Evolutionary conservation across 1,140 invertebrate genomes (phyloP).

Genomic region (Cotesia chilonis): DNA sequence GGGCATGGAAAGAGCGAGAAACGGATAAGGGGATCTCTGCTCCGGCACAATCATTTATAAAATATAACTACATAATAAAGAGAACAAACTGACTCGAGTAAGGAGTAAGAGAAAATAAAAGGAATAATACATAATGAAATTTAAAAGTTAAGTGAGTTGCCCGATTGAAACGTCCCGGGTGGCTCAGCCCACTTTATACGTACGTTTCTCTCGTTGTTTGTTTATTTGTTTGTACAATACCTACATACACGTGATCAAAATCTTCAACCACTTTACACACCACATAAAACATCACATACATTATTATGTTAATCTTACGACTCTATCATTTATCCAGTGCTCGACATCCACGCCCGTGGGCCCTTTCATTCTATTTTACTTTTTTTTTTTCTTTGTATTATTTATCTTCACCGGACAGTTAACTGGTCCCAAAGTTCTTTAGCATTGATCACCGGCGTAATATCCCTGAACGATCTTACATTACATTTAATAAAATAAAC

Average conservation of each 20-base stretch:
- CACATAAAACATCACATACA: constrained; percentile 31
- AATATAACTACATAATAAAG: neutral
- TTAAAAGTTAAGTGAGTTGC: constrained; percentile 3
- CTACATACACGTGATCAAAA: constrained; percentile 20
- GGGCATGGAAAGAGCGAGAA: constrained; percentile 16
- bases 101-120: neutral
- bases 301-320: constrained; percentile 48
- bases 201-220: neutral
- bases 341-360: constrained; percentile 33
- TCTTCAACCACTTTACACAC: neutral
- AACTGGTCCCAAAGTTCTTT: constrained; percentile 33
- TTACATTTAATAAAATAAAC: constrained; percentile 30
- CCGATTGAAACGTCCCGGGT: constrained; percentile 23
- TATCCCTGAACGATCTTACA: constrained; percentile 45
- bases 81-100: constrained; percentile 12
- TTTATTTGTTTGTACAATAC: neutral
- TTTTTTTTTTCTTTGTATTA: no score
- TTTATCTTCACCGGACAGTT: constrained; percentile 5
- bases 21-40: constrained; percentile 4
- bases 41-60: no score
- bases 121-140: constrained; percentile 7
- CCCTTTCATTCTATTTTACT: constrained; percentile 19
- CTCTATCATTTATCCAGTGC: constrained; percentile 34
- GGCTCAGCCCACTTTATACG: neutral
- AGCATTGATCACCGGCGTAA: constrained; percentile 56